Conservation (phyloP, 2,888 invertebrate species). For the Alviniconcha strummeri region DNA sequence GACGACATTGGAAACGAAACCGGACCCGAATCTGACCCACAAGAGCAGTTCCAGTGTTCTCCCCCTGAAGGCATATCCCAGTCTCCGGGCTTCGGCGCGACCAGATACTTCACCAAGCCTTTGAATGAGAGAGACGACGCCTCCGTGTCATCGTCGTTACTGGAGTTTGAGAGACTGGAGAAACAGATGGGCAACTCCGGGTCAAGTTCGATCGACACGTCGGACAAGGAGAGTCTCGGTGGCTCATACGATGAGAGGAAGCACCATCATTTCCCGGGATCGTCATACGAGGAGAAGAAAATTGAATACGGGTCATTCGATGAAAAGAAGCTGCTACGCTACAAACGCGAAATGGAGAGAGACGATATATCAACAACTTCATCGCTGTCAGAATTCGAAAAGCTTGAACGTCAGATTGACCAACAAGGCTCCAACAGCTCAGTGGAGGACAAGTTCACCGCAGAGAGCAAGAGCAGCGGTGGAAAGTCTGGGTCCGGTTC, state of each 20-base stretch:
- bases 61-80: conserved; percentile 84
- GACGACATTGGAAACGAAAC: conserved; percentile 81
- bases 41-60: conserved; percentile 78
- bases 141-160: conserved; percentile 89
- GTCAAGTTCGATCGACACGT: conserved; percentile 82
- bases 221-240: conserved; percentile 57
- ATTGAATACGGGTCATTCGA: conserved; percentile 31
- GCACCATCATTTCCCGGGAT: conserved; percentile 18
- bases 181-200: conserved; percentile 79
- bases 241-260: conserved; percentile 63
- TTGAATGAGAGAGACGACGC: conserved; percentile 93
- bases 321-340: conserved; percentile 29
- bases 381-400: conserved; percentile 92
- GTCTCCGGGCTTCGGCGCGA: conserved; percentile 81
- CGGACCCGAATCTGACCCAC: conserved; percentile 49
- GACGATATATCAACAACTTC: conserved; percentile 95
- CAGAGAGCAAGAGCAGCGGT: conserved; percentile 62
- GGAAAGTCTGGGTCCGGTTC: conserved; percentile 40
- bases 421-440: conserved; percentile 58
- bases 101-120: conserved; percentile 80
- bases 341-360: conserved; percentile 83
- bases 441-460: conserved; percentile 75
- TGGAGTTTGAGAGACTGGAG: conserved; percentile 95
- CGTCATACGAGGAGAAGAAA: conserved; percentile 27
- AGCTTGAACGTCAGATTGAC: conserved; percentile 86